Base-by-base conservation (phyloP, 2,888 invertebrate species). In the Dicyrtomina minuta region DNA sequence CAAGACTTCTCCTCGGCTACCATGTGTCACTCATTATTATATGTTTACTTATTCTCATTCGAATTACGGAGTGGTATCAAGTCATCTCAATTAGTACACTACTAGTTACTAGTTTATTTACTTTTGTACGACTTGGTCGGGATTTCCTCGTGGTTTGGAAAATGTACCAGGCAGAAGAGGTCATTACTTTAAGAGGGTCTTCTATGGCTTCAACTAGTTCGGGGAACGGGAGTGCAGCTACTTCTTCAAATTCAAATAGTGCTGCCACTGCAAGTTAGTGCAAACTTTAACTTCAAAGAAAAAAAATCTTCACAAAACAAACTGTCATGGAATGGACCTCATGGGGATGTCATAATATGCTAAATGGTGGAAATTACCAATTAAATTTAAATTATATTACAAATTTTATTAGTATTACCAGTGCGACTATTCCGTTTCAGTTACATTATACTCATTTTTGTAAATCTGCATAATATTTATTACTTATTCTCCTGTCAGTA, bases 31-130 rank as follows among this genome's bases (percentile, higher is more conserved):
- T 85, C 56, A 88, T 96, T 58, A 81, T 89, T 0, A 85, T 90
- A 58, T 92, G 96, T 82, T 84, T 97, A 70, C 86, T 89, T 65
- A 84, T 93, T 41, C 83, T 97, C 13, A 86, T 92, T 78, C 87
- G 90, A 74, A 89, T 90, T 17, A 86, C 88, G 46, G 91, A 94
- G 78, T 98, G 97, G 97, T 92, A 96, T 83, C 91, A 93, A 81
- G 88, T 95, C 71, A 82, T 96, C 58, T 91, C 96, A 1, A 86
- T 95, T 79, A 88, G 92, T 5, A 86, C 95, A 71, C 84, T 97
- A 58, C 86, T 96, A 43, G 89, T 95, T 80, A 91, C 92, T 74
- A 96, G 96, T 82, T 95, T 96, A 83, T 91, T 92, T 80, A 91
- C 93, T 0, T 85, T 97, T 55, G 97, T 94, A 82, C 93, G 94